A percentile compares a stretch with the other conserved stretches of the same genome.
phyloP scores from a whole-genome alignment of 1,140 invertebrate genomes.

The Cyclargus thomasi region DNA sequence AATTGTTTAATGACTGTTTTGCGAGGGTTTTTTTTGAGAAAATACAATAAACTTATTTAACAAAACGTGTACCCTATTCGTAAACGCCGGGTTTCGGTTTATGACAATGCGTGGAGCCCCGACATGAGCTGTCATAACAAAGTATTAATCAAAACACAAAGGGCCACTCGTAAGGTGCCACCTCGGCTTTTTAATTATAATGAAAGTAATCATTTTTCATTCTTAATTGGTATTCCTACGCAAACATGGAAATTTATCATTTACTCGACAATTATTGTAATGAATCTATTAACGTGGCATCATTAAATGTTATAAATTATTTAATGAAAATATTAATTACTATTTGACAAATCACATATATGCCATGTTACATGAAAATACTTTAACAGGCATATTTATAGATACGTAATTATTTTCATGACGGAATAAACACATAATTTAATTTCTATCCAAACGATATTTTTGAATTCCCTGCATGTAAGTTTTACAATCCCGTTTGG shows the following conservation, averaged over 20 bases:
- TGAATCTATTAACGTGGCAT: constrained; percentile 14
- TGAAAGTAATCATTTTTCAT: constrained; percentile 69
- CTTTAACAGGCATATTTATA: too few species aligned
- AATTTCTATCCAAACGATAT: neutral
- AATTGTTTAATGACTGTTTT: too few species aligned
- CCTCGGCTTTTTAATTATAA: constrained; percentile 69
- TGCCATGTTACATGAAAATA: too few species aligned
- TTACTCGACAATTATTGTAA: constrained; percentile 10
- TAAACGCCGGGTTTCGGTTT: neutral
- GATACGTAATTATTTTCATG: neutral
- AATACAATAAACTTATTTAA: too few species aligned
- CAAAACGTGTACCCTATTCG: neutral
- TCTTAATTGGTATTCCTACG: constrained; percentile 64
- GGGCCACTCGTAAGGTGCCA: constrained; percentile 44
- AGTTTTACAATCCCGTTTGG: constrained; percentile 22
- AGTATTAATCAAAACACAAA: constrained; percentile 66
- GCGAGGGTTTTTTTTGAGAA: too few species aligned
- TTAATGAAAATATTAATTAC: neutral
- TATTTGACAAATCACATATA: neutral
- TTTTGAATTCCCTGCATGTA: neutral
- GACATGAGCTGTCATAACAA: constrained; percentile 46
- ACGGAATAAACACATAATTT: neutral
- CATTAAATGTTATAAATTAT: neutral
- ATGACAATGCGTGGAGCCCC: constrained; percentile 21
- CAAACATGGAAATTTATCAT: constrained; percentile 35